phyloP scores from a whole-genome alignment of 2,113 vertebrate species.

The Motacilla alba region DNA sequence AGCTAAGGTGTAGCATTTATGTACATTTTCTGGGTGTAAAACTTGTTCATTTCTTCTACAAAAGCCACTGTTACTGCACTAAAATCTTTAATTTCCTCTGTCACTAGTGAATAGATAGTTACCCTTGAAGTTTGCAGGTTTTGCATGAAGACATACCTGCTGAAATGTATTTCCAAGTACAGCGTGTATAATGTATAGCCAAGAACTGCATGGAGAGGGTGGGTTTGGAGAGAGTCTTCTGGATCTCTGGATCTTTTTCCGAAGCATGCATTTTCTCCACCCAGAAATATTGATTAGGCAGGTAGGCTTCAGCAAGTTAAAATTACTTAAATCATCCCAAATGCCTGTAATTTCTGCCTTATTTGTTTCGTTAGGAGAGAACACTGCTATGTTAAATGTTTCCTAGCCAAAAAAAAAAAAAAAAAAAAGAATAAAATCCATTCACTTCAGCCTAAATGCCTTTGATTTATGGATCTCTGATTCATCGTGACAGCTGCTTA shows the following conservation, averaged over 20 bases:
- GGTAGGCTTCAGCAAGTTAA: background rate
- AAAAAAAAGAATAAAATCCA: background rate
- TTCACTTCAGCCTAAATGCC: conserved; percentile 1
- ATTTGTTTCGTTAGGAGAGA: background rate
- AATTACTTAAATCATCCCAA: background rate
- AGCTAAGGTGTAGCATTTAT: background rate
- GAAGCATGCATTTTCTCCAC: background rate
- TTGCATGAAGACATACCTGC: background rate
- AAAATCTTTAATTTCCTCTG: background rate
- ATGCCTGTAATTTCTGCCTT: background rate
- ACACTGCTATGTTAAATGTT: background rate
- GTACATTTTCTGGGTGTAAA: background rate
- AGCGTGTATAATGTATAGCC: background rate
- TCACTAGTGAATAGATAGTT: background rate
- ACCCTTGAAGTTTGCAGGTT: background rate
- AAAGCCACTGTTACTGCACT: background rate
- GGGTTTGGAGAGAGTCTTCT: background rate
- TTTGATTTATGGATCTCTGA: conserved; percentile 51
- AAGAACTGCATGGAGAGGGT: background rate
- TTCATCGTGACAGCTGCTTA: conserved; percentile 46
- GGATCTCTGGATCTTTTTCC: background rate
- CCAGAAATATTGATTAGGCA: background rate
- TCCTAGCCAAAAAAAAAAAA: background rate
- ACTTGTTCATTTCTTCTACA: background rate
- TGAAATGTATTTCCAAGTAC: background rate